phyloP scores from a whole-genome alignment of 2,113 vertebrate genomes.

The Balaeniceps rex region DNA sequence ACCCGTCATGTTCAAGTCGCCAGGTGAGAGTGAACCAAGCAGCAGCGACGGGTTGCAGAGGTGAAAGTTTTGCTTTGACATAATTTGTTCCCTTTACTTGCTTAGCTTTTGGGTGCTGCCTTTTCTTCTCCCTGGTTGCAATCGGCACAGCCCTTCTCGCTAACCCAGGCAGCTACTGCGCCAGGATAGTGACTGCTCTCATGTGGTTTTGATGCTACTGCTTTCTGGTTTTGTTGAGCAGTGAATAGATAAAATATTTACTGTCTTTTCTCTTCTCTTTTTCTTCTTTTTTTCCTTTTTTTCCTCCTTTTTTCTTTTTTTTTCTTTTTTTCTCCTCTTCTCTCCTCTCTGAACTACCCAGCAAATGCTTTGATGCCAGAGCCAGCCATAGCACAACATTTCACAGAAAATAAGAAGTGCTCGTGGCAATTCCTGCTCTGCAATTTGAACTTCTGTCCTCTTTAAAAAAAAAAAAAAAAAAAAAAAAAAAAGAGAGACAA shows the following conservation, averaged over 20 bases:
- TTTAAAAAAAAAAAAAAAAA: neutral
- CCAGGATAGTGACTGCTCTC: neutral
- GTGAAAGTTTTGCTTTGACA: neutral
- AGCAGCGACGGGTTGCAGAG: neutral
- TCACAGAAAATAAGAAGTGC: neutral
- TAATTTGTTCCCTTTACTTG: neutral
- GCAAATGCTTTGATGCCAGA: neutral
- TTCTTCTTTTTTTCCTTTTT: too few species aligned
- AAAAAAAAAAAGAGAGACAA: neutral
- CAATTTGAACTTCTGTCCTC: neutral
- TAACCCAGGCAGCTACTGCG: neutral
- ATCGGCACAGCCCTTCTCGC: neutral
- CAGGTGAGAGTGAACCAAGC: neutral
- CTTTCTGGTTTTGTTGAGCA: neutral
- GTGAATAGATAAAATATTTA: neutral
- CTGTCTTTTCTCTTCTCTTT: neutral
- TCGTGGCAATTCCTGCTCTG: neutral
- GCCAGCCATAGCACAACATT: neutral
- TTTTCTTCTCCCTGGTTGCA: neutral
- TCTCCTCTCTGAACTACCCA: neutral
- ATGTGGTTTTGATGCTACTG: neutral
- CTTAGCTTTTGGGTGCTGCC: neutral
- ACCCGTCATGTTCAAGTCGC: accelerated
- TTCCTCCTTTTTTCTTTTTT: neutral
- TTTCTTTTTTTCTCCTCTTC: too few species aligned